A percentile compares a stretch with the other conserved stretches of the same genome.
Evolutionary conservation across 2,113 vertebrate genomes (phyloP).

Genomic region (zebrafish (Danio rerio)): GRCz12tu NC_133196.1:42768001-42768500

Average conservation of each 20-base stretch:
- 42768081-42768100: neutral
- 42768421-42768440: conserved; percentile 98
- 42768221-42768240: neutral
- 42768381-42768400: conserved; percentile 98
- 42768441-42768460: conserved; percentile 96
- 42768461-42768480: conserved; percentile 96
- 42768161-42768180: neutral
- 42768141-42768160: neutral
- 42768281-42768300: neutral
- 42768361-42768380: conserved; percentile 84
- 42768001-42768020: conserved; percentile 84
- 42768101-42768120: neutral
- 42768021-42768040: conserved; percentile 99
- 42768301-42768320: conserved; percentile 17
- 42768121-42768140: neutral
- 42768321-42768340: neutral
- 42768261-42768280: neutral
- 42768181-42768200: neutral
- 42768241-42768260: neutral
- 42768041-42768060: conserved; percentile 99
- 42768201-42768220: conserved; percentile 17
- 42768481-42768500: conserved; percentile 79
- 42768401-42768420: conserved; percentile 97
- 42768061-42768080: conserved; percentile 66
- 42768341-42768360: conserved; percentile 7